Evolutionary conservation across 2,888 invertebrate species (phyloP), one percentile per base, ranked within the genome.

Genomic region (Thumatha senex): DNA sequence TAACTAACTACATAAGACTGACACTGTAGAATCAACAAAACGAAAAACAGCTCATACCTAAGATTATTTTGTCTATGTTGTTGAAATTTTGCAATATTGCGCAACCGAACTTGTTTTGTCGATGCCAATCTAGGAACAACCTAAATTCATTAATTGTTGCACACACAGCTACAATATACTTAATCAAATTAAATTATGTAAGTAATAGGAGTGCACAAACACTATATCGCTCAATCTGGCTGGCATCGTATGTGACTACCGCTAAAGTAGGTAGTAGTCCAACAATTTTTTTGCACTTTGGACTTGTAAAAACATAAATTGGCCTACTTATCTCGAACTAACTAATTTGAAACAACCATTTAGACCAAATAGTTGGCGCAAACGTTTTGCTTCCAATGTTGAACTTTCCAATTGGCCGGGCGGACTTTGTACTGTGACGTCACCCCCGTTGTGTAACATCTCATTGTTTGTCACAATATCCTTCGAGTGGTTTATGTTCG

Each of bases 341-440:
- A 49, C 53, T 24, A 61, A 66, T 66, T 66, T 48, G 34, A 57
- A 67, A 43, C 48, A 45, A 63, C 57, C 51, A 58, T 65, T 69
- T 54, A 61, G 59, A 47, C 44, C 60, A 60, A 65, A 62, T 61
- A 62, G 56, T 59, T 68, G 66, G 59, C 63, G 66, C 63, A 59
- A 57, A 67, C 51, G 48, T 64, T 57, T 55, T 63, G 61, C 56
- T 61, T 66, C 51, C 51, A 67, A 57, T 64, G 72, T 78, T 82
- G 75, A 76, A 80, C 82, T 83, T 82, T 80, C 82, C 80, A 83
- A 82, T 83, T 83, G 78, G 74, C 67, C 24, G 44, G 45, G 52
- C 61, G 78, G 84, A 86, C 84, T 86, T 78, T 72, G 80, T 55
- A 76, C 80, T 48, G 46, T 82, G 79, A 79, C 78, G 83, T 83